Evolutionary conservation across 2,888 invertebrate species (phyloP).

Genomic region (Theretra japonica): DNA sequence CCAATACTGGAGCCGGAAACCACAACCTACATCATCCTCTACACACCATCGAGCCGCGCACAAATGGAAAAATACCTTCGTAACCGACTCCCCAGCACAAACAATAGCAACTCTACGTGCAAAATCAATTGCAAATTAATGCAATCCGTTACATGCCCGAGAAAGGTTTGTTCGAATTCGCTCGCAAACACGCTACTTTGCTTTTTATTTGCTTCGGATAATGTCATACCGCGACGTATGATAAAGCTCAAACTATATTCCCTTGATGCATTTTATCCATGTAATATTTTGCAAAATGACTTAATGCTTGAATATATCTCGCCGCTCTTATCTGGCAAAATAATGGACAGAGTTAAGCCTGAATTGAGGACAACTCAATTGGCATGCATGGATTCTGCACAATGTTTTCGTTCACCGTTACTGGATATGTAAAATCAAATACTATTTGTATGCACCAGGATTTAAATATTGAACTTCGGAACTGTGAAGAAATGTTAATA

Average conservation of each 20-base stretch:
- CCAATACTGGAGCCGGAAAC: conserved; percentile 58
- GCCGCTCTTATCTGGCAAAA: conserved; percentile 4
- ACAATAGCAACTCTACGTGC: conserved; percentile 68
- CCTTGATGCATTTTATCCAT: not conserved
- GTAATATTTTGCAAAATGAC: conserved; percentile 1
- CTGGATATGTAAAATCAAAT: conserved; percentile 24
- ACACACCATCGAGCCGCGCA: conserved; percentile 49
- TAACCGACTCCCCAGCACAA: conserved; percentile 55
- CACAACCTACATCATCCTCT: conserved; percentile 70
- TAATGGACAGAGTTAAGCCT: conserved; percentile 5
- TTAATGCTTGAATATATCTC: conserved; percentile 11
- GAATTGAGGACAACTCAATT: conserved; percentile 26
- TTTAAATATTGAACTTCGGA: not conserved
- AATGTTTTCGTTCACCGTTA: conserved; percentile 24
- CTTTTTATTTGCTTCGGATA: conserved; percentile 23
- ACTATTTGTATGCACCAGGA: conserved; percentile 15
- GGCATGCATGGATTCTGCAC: conserved; percentile 23
- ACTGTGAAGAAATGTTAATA: not conserved
- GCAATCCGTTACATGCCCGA: conserved; percentile 66
- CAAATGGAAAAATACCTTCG: conserved; percentile 67
- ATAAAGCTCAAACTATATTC: not conserved
- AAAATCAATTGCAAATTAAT: conserved; percentile 69
- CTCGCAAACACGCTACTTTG: conserved; percentile 21
- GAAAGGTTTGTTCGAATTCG: conserved; percentile 48
- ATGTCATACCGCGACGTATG: conserved; percentile 1